A percentile compares a stretch with the other conserved stretches of the same genome.
Evolutionary conservation across 2,888 invertebrate genomes (phyloP).

Genomic region (Bombylius major): DNA sequence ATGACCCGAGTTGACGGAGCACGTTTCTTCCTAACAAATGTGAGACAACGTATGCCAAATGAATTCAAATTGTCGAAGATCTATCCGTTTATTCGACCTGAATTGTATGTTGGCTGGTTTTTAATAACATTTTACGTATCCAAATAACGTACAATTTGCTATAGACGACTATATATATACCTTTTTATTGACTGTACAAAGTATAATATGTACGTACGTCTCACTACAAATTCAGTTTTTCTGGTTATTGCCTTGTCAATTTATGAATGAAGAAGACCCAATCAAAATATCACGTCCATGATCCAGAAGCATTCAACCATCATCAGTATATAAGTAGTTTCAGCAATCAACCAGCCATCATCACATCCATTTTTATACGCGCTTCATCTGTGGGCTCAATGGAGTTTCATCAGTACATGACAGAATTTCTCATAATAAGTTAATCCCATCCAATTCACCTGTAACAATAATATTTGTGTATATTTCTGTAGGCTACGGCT

Average conservation of each 20-base stretch:
- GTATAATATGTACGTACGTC: background rate
- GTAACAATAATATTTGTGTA: too few species aligned
- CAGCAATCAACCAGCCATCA: too few species aligned
- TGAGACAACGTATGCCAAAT: constrained; percentile 12
- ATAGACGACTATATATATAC: background rate
- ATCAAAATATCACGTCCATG: constrained; percentile 11
- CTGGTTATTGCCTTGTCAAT: background rate
- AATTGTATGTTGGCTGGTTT: constrained; percentile 1
- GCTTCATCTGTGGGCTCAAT: too few species aligned
- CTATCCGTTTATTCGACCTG: constrained; percentile 9
- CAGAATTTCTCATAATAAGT: too few species aligned
- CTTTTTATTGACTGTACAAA: background rate
- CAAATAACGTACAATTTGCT: background rate
- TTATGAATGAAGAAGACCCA: constrained; percentile 12
- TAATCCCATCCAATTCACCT: too few species aligned
- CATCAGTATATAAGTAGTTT: too few species aligned
- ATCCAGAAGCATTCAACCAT: constrained; percentile 5
- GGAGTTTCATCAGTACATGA: too few species aligned
- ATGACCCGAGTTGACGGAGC: constrained; percentile 8
- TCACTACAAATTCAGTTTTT: background rate
- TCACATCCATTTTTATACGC: too few species aligned
- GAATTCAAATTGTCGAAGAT: constrained; percentile 11
- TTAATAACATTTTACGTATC: constrained; percentile 1
- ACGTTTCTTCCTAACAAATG: constrained; percentile 12
- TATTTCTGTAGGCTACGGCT: too few species aligned